A percentile compares a stretch with the other conserved stretches of the same genome.
phyloP scores from a whole-genome alignment of 1,140 invertebrate genomes.

The Zaprionus camerounensis region DNA sequence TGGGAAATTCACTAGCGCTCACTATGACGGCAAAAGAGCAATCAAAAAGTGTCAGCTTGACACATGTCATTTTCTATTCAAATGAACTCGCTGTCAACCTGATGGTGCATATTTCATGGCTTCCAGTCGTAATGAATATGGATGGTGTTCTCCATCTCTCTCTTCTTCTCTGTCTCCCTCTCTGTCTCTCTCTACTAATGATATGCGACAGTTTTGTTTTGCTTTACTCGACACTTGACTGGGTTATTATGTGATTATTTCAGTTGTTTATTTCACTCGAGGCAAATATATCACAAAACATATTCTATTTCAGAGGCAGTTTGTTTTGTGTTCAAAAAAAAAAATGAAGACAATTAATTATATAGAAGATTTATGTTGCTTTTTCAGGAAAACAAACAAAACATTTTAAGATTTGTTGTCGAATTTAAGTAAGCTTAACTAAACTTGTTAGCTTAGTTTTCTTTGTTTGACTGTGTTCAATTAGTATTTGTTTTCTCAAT shows the following conservation, averaged over 20 bases:
- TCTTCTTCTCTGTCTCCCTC: not conserved
- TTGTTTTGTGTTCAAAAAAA: too few relatives aligned
- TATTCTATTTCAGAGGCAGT: not conserved
- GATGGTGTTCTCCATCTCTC: slow-evolving; percentile 1
- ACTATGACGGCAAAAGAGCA: slow-evolving; percentile 42
- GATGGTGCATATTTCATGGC: slow-evolving; percentile 58
- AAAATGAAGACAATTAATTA: not conserved
- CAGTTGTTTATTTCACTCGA: slow-evolving; percentile 12
- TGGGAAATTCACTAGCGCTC: slow-evolving; percentile 56
- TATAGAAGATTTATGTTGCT: not conserved
- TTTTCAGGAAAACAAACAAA: not conserved
- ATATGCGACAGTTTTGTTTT: slow-evolving; percentile 15
- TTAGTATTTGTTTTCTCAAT: too few relatives aligned
- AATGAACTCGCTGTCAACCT: slow-evolving; percentile 66
- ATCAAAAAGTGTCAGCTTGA: slow-evolving; percentile 75
- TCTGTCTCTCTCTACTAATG: not conserved
- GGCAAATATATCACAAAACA: not conserved
- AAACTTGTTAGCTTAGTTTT: not conserved
- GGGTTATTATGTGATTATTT: slow-evolving; percentile 6
- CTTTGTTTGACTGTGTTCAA: too few relatives aligned
- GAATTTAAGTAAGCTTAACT: not conserved
- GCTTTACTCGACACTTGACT: slow-evolving; percentile 8
- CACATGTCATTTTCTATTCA: slow-evolving; percentile 71
- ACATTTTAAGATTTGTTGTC: not conserved
- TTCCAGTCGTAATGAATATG: slow-evolving; percentile 44